Conservation (phyloP, 2,888 invertebrate species). For the Thereva nobilitata region DNA sequence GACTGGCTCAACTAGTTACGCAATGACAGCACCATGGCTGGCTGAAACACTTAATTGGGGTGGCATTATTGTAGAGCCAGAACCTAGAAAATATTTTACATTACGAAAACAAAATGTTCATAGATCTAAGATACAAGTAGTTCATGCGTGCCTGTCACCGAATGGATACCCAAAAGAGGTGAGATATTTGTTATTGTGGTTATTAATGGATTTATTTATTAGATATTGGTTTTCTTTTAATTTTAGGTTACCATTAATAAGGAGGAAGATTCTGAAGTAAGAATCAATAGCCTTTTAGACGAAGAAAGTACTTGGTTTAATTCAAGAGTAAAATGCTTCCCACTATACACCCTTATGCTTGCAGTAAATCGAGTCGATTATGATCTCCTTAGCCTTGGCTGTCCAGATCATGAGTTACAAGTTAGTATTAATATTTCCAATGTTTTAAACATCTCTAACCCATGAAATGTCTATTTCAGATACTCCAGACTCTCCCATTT, state of each 20-base stretch:
- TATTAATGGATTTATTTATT: constrained; percentile 8
- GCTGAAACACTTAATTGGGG: constrained; percentile 73
- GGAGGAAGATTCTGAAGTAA: constrained; percentile 60
- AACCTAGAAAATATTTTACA: constrained; percentile 74
- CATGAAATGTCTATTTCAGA: constrained; percentile 45
- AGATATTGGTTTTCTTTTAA: constrained; percentile 21
- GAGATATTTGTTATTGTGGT: constrained; percentile 38
- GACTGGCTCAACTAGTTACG: constrained; percentile 64
- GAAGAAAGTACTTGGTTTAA: constrained; percentile 65
- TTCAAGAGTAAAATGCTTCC: constrained; percentile 82
- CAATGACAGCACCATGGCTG: constrained; percentile 71
- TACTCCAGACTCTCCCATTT: constrained; percentile 58
- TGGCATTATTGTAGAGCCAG: constrained; percentile 76
- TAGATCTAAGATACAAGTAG: constrained; percentile 64
- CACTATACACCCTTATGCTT: constrained; percentile 77
- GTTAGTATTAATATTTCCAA: constrained; percentile 45
- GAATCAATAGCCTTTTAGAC: constrained; percentile 61
- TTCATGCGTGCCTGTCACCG: constrained; percentile 81
- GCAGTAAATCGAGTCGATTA: constrained; percentile 73
- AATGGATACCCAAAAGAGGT: constrained; percentile 77
- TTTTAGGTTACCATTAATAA: constrained; percentile 60
- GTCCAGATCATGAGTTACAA: constrained; percentile 58
- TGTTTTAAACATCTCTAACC: neutral
- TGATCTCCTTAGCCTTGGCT: constrained; percentile 70
- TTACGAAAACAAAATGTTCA: constrained; percentile 64